phyloP scores from a whole-genome alignment of 2,797 vertebrate species.

The Cygnus olor region DNA sequence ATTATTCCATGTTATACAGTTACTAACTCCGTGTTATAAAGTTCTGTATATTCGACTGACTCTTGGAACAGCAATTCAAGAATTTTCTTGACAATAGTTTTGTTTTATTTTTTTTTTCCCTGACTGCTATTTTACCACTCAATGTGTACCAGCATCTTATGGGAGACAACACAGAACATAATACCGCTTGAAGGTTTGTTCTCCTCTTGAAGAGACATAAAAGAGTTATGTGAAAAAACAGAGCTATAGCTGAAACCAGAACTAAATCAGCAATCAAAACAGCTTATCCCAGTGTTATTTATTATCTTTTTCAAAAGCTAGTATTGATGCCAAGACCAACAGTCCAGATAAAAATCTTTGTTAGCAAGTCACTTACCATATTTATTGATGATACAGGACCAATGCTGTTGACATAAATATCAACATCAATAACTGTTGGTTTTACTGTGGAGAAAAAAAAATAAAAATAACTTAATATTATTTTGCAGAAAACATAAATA shows the following conservation, averaged over 20 bases:
- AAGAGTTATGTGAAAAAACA: neutral
- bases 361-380: slow-evolving; percentile 87
- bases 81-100: neutral
- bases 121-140: neutral
- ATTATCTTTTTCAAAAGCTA: neutral
- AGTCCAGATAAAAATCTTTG: slow-evolving; percentile 31
- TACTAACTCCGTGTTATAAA: neutral
- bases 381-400: slow-evolving; percentile 98
- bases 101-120: neutral
- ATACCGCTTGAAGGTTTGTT: neutral
- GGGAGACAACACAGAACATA: neutral
- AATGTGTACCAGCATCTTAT: neutral
- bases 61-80: neutral
- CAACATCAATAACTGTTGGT: slow-evolving; percentile 94
- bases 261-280: slow-evolving; percentile 10
- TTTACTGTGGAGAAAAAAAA: slow-evolving; percentile 86
- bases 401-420: slow-evolving; percentile 98
- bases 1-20: neutral
- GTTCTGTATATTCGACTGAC: neutral
- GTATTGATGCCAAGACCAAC: neutral
- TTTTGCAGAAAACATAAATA: neutral
- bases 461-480: neutral
- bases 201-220: neutral
- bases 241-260: slow-evolving; percentile 1
- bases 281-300: neutral